Base-by-base conservation (phyloP, 2,797 vertebrate species). In the Eidolon dupreanum region DNA sequence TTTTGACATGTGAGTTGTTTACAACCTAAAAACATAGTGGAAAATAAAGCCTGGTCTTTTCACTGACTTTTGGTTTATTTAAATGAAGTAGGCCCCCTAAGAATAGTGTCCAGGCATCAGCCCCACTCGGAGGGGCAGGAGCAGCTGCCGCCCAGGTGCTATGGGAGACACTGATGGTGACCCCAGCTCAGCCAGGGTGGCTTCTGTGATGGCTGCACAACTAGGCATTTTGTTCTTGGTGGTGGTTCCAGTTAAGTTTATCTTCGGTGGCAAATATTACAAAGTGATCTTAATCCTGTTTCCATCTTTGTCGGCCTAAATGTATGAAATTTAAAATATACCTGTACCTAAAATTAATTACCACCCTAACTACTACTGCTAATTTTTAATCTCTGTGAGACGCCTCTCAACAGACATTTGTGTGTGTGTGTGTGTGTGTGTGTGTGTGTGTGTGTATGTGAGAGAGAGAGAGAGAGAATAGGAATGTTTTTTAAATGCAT, bases 11-110 rank as follows among this genome's bases (percentile, higher is more conserved):
- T 49, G n/a, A 79, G 36, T 93, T 95, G 87, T 96, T 97, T 97
- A 94, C 66, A 92, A 78, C 87, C 91, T 97, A 75, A 89, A 97
- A 93, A 96, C 81, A 93, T 95, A 90, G 83, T 49, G 17, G 51
- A 79, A 73, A 88, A 43, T 5, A 74, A 93, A 95, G 96, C 65
- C 65, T 81, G 68, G 82, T 41, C 55, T 1, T 70, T 68, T 79
- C 96, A 92, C 77, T 73, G 90, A 22, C 96, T 97, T 74, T 1
- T 73, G 66, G 82, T 75, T 95, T 63, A 61, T 61, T 92, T 92
- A 16, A 94, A 68, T 77, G 93, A 83, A 84, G 71, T 79, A 86
- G 86, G 12, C 24, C 12, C 22, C 46, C 53, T 63, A 15, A 49
- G 59, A 65, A n/a, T 22, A 66, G 22, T 5, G 68, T 49, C 41